Evolutionary conservation across 2,113 vertebrate species (phyloP).

Genomic region (Pontoporia blainvillei): DNA sequence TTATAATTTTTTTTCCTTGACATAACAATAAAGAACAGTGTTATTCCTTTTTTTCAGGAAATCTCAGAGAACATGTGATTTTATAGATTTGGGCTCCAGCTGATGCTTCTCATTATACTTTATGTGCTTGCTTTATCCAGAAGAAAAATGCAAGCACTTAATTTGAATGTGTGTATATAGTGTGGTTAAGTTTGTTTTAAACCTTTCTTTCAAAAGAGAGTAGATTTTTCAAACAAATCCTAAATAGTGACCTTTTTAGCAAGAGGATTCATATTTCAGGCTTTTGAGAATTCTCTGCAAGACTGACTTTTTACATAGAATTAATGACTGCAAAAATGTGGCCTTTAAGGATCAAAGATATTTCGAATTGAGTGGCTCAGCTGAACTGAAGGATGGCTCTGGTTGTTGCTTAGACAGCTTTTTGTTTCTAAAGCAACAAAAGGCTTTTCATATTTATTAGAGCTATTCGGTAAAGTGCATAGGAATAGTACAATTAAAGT

Average conservation of each 20-base stretch:
- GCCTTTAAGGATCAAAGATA: not conserved
- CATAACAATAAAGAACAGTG: not conserved
- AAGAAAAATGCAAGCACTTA: slow-evolving; percentile 9
- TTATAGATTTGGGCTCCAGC: not conserved
- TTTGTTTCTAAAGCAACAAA: not conserved
- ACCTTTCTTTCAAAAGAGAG: not conserved
- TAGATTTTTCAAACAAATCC: not conserved
- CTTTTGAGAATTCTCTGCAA: not conserved
- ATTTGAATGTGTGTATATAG: not conserved
- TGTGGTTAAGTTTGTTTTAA: not conserved
- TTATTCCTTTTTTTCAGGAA: not conserved
- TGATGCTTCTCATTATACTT: not conserved
- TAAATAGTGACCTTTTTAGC: not conserved
- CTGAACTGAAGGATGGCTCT: not conserved
- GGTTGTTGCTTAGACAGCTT: not conserved
- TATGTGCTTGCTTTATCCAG: not conserved
- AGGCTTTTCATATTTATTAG: not conserved
- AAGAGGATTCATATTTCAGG: not conserved
- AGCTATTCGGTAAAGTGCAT: not conserved
- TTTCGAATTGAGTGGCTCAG: not conserved
- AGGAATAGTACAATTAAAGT: not conserved
- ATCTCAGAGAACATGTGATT: not conserved
- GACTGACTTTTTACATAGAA: not conserved
- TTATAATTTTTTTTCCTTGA: slow-evolving; percentile 33
- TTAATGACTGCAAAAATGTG: not conserved